Base-by-base conservation (phyloP, 2,113 vertebrate species). In the Hystrix cristata region DNA sequence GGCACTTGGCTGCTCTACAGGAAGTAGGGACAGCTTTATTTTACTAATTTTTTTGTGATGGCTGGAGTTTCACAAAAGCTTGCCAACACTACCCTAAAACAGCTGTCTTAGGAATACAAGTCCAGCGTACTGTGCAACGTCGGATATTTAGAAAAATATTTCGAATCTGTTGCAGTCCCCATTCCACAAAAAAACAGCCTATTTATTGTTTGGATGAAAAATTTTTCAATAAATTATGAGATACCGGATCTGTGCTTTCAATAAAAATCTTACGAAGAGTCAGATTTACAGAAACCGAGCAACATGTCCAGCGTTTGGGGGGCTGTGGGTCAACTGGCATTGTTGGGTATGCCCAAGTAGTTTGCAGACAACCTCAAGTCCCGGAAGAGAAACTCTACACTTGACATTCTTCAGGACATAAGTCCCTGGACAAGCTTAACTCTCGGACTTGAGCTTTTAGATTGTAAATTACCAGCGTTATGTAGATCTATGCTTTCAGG, bases 101-200 rank as follows among this genome's bases (percentile, higher is more conserved):
- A 27, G 69, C 48, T 90, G 9, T 84, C 55, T 95, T 31, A 93
- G 48, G 34, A 96, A 87, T 69, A 74, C 48, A 71, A 90, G 27
- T 19, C 9, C 27, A 59, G 2, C 69, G 31, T 95, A 81, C 69
- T 6, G 86, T n/a, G 7, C 43, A 93, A 53, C 3, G 51, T 1
- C 64, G 5, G 69, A 23, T 89, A 38, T 4, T 43, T 78, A 43
- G 55, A 65, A 10, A 51, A 78, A 14, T 76, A 43, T 57, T 25
- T 74, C 43, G 65, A 13, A 29, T 69, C 71, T 90, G 25, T 5
- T 65, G 25, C 13, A 80, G 1, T 18, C 31, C 21, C 18, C 48
- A 48, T 82, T 67, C 59, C 51, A 10, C 84, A n/a, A 78, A 79
- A 90, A 82, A 90, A 10, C 55, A 85, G 38, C 51, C 31, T 9